Base-by-base conservation (phyloP, 2,888 invertebrate species). In the Cryptus viduatorius region DNA sequence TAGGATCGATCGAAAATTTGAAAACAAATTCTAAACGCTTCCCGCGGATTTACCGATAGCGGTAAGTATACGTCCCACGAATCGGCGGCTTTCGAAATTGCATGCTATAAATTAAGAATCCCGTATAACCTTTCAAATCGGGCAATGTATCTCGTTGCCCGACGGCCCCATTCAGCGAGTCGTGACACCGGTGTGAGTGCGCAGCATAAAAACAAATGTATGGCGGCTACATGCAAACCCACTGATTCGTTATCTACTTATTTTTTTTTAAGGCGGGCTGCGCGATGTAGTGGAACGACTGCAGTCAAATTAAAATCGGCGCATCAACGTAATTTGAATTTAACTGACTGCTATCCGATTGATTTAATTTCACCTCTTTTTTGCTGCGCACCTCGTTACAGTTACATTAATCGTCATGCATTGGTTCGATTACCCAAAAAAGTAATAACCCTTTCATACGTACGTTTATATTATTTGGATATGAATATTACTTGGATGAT, bases 111-210 rank as follows among this genome's bases (percentile, higher is more conserved):
- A 79, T 79, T 79, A 72, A 79, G 44, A 53, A 72, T 65, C 65
- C 5, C 65, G 64, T 44, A 56, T 65, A 53, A 14, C 44, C 3
- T 72, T 79, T 16, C 44, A 65, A 56, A 56, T 53, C 72, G 53
- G n/a, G 65, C 67, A 67, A 72, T 72, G 72, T 31, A 67, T 79
- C 78, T 37, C 69, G 69, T 46, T 50, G 14, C 42, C 71, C 44
- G 64, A 65, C 79, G 8, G 71, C 19, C 65, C 64, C 16, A 53
- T 79, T 65, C 79, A 65, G 16, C 53, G 65, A 72, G 72, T 67
- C 72, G 65, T 44, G 44, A 65, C 56, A 44, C 65, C 79, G 72
- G 72, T 46, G 53, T 56, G 24, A 10, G 48, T 48, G 48, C 19
- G 8, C 7, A 69, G 50, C 69, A 79, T 61, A 71, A 42, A 64